A percentile compares a stretch with the other conserved stretches of the same genome.
These are phyloP conservation scores for Stercorarius parasiticus DNA, from an alignment of 2,113 vertebrate genomes.

Conservation along the genomic window DNA sequence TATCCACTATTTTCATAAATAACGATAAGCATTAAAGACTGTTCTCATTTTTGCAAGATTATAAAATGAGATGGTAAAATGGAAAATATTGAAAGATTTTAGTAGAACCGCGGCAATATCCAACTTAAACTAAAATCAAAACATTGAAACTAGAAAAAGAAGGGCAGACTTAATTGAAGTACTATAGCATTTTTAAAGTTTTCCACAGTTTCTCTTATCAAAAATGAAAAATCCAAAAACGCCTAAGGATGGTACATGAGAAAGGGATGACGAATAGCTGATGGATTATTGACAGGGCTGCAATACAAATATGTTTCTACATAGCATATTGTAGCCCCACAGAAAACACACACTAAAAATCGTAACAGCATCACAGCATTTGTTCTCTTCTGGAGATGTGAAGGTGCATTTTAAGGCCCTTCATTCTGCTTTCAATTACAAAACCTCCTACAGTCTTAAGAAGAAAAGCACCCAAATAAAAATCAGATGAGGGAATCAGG, in stretches of 20 bases:
- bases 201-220: background rate
- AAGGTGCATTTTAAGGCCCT: background rate
- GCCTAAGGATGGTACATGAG: background rate
- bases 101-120: background rate
- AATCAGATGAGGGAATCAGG: background rate
- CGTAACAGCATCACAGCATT: background rate
- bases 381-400: background rate
- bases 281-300: background rate
- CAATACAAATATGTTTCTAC: background rate
- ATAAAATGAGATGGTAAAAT: background rate
- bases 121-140: background rate
- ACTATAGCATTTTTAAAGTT: background rate
- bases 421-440: background rate
- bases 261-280: background rate
- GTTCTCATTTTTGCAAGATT: background rate
- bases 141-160: background rate
- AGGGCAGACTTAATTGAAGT: background rate
- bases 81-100: background rate
- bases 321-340: background rate
- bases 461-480: background rate
- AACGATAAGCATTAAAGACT: background rate
- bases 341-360: background rate
- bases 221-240: background rate
- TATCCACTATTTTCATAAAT: background rate
- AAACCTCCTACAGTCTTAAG: background rate